These are phyloP conservation scores for Rhyacichthys aspro DNA, from an alignment of 2,797 vertebrate genomes.

Conservation along the genomic window DNA sequence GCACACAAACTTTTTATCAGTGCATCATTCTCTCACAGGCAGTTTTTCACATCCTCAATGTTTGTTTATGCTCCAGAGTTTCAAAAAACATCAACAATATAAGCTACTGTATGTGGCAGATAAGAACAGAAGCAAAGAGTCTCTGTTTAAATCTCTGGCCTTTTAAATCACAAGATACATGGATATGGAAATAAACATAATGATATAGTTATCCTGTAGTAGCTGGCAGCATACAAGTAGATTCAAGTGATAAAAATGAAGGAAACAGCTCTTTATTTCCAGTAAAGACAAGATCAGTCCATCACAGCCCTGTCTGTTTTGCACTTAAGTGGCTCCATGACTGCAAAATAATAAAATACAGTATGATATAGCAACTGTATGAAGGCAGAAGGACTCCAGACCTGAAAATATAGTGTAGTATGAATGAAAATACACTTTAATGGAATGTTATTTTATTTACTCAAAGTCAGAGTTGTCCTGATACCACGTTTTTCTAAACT, in stretches of 20 bases:
- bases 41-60: slow-evolving; percentile 53
- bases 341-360: slow-evolving; percentile 6
- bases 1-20: slow-evolving; percentile 58
- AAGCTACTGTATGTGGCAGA: slow-evolving; percentile 59
- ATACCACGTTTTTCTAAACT: slow-evolving; percentile 1
- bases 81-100: slow-evolving; percentile 49
- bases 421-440: not conserved
- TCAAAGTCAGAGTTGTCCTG: not conserved
- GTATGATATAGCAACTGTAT: not conserved
- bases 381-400: not conserved
- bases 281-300: slow-evolving; percentile 26
- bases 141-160: slow-evolving; percentile 26
- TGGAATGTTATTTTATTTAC: slow-evolving; percentile 20
- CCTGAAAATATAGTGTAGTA: not conserved
- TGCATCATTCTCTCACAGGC: slow-evolving; percentile 70
- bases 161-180: slow-evolving; percentile 51
- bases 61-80: slow-evolving; percentile 45
- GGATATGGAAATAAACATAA: slow-evolving; percentile 27
- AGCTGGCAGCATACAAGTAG: slow-evolving; percentile 34
- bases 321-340: slow-evolving; percentile 11
- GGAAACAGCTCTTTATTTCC: slow-evolving; percentile 16
- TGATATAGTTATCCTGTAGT: slow-evolving; percentile 19
- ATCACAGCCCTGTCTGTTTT: slow-evolving; percentile 19
- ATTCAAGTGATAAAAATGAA: slow-evolving; percentile 21
- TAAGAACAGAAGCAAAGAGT: slow-evolving; percentile 42